A percentile compares a stretch with the other conserved stretches of the same genome.
These are phyloP conservation scores for Eriocheir sinensis DNA, from an alignment of 1,140 invertebrate genomes.

Conservation along the genomic window DNA sequence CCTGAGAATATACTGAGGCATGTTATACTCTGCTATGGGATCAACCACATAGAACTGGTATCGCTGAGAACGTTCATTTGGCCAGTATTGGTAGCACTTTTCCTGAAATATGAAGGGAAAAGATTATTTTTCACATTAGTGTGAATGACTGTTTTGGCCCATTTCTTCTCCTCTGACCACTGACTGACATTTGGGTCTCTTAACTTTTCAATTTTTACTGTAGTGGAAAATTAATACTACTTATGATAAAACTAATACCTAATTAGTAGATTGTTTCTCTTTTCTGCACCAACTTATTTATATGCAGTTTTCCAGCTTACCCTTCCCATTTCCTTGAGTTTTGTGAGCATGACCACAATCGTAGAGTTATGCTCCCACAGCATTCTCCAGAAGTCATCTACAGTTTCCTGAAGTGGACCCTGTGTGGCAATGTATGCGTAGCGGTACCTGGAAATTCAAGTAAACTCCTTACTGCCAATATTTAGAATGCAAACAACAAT, in stretches of 20 bases:
- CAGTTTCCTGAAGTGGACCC: conserved; percentile 96
- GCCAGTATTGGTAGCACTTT: conserved; percentile 99
- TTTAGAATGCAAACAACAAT: no score
- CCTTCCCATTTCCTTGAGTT: conserved; percentile 97
- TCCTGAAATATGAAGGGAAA: conserved; percentile 85
- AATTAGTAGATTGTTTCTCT: no score
- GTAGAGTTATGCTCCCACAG: conserved; percentile 99
- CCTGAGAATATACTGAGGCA: conserved; percentile 98
- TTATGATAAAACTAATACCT: no score
- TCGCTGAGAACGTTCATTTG: conserved; percentile 93
- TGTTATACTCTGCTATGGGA: conserved; percentile 99
- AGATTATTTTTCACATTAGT: neutral
- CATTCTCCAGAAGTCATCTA: conserved; percentile 99
- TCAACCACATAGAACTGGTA: conserved; percentile 99
- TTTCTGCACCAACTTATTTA: no score
- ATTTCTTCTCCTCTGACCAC: no score
- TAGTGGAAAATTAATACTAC: no score
- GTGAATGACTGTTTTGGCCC: no score
- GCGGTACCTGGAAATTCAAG: conserved; percentile 87
- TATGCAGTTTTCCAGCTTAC: conserved; percentile 84
- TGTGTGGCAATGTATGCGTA: conserved; percentile 99
- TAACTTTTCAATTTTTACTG: no score
- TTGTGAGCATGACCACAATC: conserved; percentile 99
- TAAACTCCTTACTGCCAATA: neutral
- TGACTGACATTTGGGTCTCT: no score